A percentile compares a stretch with the other conserved stretches of the same genome.
These are phyloP conservation scores for Protaetia brevitarsis DNA, from an alignment of 1,140 invertebrate genomes.

Conservation along the genomic window DNA sequence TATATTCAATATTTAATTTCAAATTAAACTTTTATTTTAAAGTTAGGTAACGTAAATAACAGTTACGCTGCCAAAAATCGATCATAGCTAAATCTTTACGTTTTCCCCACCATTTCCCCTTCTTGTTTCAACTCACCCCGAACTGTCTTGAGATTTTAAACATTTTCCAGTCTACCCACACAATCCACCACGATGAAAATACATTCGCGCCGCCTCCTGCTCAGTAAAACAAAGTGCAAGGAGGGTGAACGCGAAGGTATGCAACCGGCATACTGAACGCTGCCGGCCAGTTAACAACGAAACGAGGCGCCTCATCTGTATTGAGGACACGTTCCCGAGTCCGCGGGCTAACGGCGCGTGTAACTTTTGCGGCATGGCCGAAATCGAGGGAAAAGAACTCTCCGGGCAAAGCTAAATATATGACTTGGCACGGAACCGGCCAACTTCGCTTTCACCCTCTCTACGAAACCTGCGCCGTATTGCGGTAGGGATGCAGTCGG, in stretches of 20 bases:
- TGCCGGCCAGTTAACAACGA: slow-evolving; percentile 33
- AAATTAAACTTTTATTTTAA: too few relatives aligned
- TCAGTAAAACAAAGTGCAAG: slow-evolving; percentile 16
- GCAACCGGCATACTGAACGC: slow-evolving; percentile 36
- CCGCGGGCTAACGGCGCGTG: slow-evolving; percentile 35
- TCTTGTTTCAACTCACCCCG: too few relatives aligned
- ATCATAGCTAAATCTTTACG: too few relatives aligned
- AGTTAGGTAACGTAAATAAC: too few relatives aligned
- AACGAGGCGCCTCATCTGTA: slow-evolving; percentile 30
- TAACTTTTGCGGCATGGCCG: slow-evolving; percentile 29
- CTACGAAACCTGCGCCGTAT: too few relatives aligned
- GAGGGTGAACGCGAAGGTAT: slow-evolving; percentile 34
- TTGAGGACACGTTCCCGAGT: slow-evolving; percentile 33
- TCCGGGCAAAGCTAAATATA: not conserved
- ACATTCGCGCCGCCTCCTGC: not conserved
- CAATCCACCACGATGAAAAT: not conserved
- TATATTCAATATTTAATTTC: too few relatives aligned
- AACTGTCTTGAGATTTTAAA: not conserved
- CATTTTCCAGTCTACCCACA: too few relatives aligned
- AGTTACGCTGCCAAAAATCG: too few relatives aligned
- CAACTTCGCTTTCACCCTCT: too few relatives aligned
- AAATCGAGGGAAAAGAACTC: not conserved
- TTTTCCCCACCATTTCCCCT: too few relatives aligned
- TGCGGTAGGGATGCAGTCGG: too few relatives aligned
- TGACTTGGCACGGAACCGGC: not conserved